Evolutionary conservation across 1,140 invertebrate genomes (phyloP), one percentile per base, ranked within the genome.

Genomic region (Cherax destructor): DNA sequence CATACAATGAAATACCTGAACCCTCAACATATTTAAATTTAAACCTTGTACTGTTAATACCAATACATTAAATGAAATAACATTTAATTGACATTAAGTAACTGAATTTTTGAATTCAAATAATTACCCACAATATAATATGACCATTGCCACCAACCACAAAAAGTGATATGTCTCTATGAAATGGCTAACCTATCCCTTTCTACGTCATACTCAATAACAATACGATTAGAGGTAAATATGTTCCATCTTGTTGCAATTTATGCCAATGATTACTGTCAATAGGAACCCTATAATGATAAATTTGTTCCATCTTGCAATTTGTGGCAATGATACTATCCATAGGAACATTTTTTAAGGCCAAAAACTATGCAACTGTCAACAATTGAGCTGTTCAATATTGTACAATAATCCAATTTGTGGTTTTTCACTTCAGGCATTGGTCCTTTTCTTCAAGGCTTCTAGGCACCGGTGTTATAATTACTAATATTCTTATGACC

Each of bases 291-390:
- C 30, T 30, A 30, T 74, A 18, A 65, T 18, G 61, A 65, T 65
- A 41, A 30, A 74, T 74, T 6, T 74, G 69, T 30, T 74, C 69
- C 21, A 30, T 30, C 69, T 9, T 74, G 69, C 24, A 74, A 74
- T 74, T 69, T 65, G 61, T 47, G 47, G 24, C 80, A 83, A 83
- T 83, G 50, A 83, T 83, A 18, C 61, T 30, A 61, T 77, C 78
- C 76, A 78, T 78, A 86, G 85, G 85, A 86, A 86, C 85, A 86
- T 86, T 77, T 77, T 83, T 72, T 78, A 78, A 86, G 85, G 85
- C 74, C 74, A 86, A 78, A 86, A 86, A 59, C 69, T 74, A 65
- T 76, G 30, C 30, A 41, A 41, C 30, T 41, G 52, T 76, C 72
- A 77, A 77, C 69, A 77, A 77, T 86, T 86, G 50, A 86, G 72